phyloP scores from a whole-genome alignment of 2,797 vertebrate genomes.

The Sebastes dallii region DNA sequence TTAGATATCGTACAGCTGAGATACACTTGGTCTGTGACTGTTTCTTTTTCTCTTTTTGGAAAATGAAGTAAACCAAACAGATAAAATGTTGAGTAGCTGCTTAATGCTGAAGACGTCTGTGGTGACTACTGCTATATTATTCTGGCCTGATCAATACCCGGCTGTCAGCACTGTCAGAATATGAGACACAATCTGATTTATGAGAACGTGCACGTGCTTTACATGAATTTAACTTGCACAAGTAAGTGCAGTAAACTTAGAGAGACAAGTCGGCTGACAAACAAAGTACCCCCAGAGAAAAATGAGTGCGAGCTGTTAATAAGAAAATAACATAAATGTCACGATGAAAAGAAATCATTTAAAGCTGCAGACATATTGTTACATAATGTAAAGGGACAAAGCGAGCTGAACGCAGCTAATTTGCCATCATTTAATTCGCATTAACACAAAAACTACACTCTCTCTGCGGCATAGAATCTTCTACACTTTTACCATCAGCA shows the following conservation, averaged over 20 bases:
- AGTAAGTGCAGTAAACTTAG: neutral
- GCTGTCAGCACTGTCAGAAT: constrained; percentile 24
- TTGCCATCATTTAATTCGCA: constrained; percentile 13
- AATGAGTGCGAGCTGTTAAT: constrained; percentile 1
- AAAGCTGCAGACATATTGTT: neutral
- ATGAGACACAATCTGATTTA: constrained; percentile 13
- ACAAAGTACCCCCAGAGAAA: neutral
- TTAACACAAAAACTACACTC: neutral
- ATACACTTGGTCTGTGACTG: neutral
- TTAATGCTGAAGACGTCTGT: neutral
- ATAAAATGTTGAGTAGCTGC: neutral
- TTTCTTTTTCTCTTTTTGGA: neutral
- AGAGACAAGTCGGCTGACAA: neutral
- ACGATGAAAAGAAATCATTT: constrained; percentile 12
- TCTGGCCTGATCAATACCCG: constrained; percentile 26
- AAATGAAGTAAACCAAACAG: neutral
- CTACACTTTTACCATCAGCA: neutral
- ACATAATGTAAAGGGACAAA: neutral
- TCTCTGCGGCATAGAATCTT: neutral
- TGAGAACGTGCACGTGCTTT: neutral
- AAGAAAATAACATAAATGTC: constrained; percentile 25
- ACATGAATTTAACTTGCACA: neutral
- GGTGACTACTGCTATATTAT: neutral
- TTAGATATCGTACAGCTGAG: neutral
- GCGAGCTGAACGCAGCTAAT: neutral